Conservation (phyloP, 2,888 invertebrate species). For the Polymixis flavicincta region DNA sequence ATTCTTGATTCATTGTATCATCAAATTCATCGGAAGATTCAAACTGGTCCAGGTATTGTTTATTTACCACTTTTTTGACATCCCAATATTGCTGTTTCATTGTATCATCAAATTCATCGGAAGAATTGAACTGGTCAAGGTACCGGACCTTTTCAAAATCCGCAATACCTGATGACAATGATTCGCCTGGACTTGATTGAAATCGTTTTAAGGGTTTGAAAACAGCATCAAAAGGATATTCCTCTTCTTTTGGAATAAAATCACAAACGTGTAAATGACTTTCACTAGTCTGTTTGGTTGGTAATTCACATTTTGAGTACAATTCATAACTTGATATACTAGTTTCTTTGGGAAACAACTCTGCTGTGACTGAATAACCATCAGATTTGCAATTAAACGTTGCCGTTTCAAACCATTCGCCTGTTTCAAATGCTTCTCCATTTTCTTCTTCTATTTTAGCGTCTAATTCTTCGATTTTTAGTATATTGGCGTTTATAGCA, state of each 20-base stretch:
- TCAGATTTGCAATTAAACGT: not conserved
- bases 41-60: not conserved
- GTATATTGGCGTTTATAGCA: constrained; percentile 15
- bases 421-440: constrained; percentile 32
- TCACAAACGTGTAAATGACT: not conserved
- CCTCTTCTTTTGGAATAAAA: not conserved
- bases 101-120: constrained; percentile 7
- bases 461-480: constrained; percentile 22
- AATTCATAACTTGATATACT: not conserved
- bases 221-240: not conserved
- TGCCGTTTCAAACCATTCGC: constrained; percentile 42
- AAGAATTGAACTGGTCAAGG: not conserved
- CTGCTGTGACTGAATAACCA: not conserved
- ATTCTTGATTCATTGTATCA: constrained; percentile 7
- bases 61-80: not conserved
- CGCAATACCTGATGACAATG: not conserved
- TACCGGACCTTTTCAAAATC: not conserved
- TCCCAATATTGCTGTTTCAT: not conserved
- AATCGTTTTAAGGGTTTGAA: not conserved
- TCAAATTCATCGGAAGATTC: not conserved
- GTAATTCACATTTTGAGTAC: constrained; percentile 7
- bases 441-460: not conserved
- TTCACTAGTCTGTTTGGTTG: constrained; percentile 15
- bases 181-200: not conserved
- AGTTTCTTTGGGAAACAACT: too few species aligned